Conservation (phyloP, 2,113 vertebrate genomes). For the Thryonomys swinderianus region DNA sequence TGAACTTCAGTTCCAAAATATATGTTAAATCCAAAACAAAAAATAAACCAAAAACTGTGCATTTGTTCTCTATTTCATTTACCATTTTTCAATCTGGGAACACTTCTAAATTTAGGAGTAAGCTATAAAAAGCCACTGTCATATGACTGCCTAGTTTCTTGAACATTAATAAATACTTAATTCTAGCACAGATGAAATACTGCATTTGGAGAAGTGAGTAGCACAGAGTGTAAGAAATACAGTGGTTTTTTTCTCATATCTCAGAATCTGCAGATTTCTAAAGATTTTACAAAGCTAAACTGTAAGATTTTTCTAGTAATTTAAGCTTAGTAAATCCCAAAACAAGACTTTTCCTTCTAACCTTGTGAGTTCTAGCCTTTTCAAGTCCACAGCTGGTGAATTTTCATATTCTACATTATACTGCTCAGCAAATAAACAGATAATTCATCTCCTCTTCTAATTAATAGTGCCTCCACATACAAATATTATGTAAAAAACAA, state of each 20-base stretch:
- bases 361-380: constrained; percentile 38
- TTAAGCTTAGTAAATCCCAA: constrained; percentile 41
- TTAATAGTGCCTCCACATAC: constrained; percentile 42
- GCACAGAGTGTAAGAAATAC: constrained; percentile 53
- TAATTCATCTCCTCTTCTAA: constrained; percentile 33
- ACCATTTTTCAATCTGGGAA: constrained; percentile 80
- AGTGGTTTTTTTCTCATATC: constrained; percentile 18
- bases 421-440: constrained; percentile 45
- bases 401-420: constrained; percentile 47
- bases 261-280: constrained; percentile 24
- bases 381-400: constrained; percentile 37
- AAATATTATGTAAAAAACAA: constrained; percentile 56
- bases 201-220: constrained; percentile 43
- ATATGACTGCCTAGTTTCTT: constrained; percentile 79
- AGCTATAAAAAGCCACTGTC: constrained; percentile 79
- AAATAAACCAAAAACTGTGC: constrained; percentile 73
- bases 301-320: constrained; percentile 41
- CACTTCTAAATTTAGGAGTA: constrained; percentile 80
- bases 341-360: constrained; percentile 49
- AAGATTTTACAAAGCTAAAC: constrained; percentile 11
- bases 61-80: constrained; percentile 78
- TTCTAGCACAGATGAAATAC: constrained; percentile 72
- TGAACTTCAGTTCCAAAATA: constrained; percentile 66
- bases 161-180: constrained; percentile 83
- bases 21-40: constrained; percentile 63